A percentile compares a stretch with the other conserved stretches of the same genome.
phyloP scores from a whole-genome alignment of 2,888 invertebrate genomes.

The Luffia ferchaultella region DNA sequence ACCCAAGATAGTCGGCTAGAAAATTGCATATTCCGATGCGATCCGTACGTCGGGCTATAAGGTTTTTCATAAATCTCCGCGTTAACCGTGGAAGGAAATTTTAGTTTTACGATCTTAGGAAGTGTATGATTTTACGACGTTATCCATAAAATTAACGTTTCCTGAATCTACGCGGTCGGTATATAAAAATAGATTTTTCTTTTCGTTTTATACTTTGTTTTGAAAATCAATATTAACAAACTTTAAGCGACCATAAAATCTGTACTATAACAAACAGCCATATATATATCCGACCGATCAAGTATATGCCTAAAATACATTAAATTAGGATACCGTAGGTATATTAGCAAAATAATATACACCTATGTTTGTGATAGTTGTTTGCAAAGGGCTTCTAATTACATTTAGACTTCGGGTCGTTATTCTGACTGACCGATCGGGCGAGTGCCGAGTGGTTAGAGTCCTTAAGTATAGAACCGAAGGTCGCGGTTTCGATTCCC shows the following conservation, averaged over 20 bases:
- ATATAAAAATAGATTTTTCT: not conserved
- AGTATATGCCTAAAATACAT: too few relatives aligned
- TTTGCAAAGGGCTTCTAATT: too few relatives aligned
- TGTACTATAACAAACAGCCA: too few relatives aligned
- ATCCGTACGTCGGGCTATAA: conserved; percentile 14
- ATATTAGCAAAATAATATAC: too few relatives aligned
- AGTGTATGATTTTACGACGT: not conserved
- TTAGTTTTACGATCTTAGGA: not conserved
- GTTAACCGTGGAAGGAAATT: not conserved
- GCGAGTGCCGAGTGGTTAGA: too few relatives aligned
- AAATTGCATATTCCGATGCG: conserved; percentile 50
- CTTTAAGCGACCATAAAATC: not conserved
- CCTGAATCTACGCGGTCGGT: not conserved
- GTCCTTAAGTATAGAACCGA: too few relatives aligned
- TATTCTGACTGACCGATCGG: too few relatives aligned
- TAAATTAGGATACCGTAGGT: too few relatives aligned
- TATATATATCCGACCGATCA: too few relatives aligned
- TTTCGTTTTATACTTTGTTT: not conserved
- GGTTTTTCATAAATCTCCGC: not conserved
- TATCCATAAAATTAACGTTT: not conserved
- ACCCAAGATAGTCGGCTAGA: conserved; percentile 25
- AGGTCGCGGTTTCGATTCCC: too few relatives aligned
- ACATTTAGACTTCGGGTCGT: too few relatives aligned
- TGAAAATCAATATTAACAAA: not conserved
- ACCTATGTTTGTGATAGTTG: too few relatives aligned